Conservation (phyloP, 2,888 invertebrate species). For the Scaeva pyrastri region DNA sequence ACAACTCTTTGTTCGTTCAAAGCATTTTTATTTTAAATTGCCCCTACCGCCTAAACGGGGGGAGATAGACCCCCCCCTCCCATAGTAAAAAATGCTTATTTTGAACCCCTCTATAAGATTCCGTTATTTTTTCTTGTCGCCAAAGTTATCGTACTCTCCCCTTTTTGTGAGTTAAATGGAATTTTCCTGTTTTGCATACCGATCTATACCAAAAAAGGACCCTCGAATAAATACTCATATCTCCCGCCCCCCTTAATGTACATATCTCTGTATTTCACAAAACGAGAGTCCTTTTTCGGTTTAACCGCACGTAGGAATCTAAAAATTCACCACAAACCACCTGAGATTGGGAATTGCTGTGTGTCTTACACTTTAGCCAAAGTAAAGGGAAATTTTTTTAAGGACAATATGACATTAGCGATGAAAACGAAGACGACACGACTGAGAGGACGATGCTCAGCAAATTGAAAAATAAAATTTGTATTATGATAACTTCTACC, state of each 20-base stretch:
- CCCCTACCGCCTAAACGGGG: too few species aligned
- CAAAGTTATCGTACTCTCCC: too few species aligned
- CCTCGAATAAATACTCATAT: constrained; percentile 3
- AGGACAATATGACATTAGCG: constrained; percentile 4
- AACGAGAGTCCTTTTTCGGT: neutral
- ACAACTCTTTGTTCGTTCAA: too few species aligned
- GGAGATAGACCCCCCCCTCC: too few species aligned
- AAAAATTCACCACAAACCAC: constrained; percentile 23
- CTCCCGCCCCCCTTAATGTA: constrained; percentile 2
- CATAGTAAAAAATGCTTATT: too few species aligned
- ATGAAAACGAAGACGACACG: neutral
- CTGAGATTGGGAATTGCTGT: constrained; percentile 19
- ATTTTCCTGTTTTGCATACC: constrained; percentile 61
- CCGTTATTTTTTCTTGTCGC: too few species aligned
- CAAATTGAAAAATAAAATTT: constrained; percentile 45
- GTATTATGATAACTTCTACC: constrained; percentile 24
- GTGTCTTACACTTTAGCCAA: constrained; percentile 2
- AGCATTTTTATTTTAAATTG: too few species aligned
- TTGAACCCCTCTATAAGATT: too few species aligned
- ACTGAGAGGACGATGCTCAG: neutral
- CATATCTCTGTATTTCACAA: neutral
- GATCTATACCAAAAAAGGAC: constrained; percentile 21
- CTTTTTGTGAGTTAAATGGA: constrained; percentile 62
- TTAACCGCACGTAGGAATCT: constrained; percentile 16
- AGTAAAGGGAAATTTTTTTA: constrained; percentile 3